phyloP scores from a whole-genome alignment of 2,888 invertebrate genomes.

The Cremastinae sp. region DNA sequence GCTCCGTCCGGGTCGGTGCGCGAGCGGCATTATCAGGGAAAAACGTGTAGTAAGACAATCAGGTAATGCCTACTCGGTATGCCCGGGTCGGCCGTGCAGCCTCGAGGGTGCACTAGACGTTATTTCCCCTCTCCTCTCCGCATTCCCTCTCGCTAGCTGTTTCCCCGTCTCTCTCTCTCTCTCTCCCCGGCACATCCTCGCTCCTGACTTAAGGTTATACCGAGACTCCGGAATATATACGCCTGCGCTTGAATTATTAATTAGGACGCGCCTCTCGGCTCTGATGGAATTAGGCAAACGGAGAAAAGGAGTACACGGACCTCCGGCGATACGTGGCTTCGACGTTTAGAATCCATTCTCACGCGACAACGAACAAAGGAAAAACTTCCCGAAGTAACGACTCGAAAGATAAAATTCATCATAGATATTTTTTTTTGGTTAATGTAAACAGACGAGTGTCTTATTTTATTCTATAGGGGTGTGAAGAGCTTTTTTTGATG shows the following conservation, averaged over 20 bases:
- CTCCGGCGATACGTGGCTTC: neutral
- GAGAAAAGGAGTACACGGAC: constrained; percentile 28
- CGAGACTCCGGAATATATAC: neutral
- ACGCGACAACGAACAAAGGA: constrained; percentile 42
- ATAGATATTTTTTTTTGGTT: no score
- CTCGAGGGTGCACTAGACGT: constrained; percentile 77
- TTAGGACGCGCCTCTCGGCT: constrained; percentile 36
- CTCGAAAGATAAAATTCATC: no score
- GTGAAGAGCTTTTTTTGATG: no score
- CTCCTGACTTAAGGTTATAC: neutral
- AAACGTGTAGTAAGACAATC: constrained; percentile 73
- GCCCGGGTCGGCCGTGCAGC: constrained; percentile 70
- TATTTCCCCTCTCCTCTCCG: constrained; percentile 21
- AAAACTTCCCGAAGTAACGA: no score
- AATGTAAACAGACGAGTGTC: no score
- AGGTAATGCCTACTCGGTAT: constrained; percentile 80
- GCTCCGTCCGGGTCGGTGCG: constrained; percentile 44
- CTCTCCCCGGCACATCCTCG: neutral
- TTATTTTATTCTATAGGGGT: no score
- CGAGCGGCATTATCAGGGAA: constrained; percentile 44
- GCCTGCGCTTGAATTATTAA: constrained; percentile 59
- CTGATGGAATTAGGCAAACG: constrained; percentile 37
- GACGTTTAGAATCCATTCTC: constrained; percentile 35
- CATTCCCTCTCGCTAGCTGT: neutral
- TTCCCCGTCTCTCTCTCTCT: neutral